Percentiles rank a stretch among this genome's conserved stretches.
Evolutionary conservation across 2,113 vertebrate species (phyloP).

Genomic region (Ameiurus melas): DNA sequence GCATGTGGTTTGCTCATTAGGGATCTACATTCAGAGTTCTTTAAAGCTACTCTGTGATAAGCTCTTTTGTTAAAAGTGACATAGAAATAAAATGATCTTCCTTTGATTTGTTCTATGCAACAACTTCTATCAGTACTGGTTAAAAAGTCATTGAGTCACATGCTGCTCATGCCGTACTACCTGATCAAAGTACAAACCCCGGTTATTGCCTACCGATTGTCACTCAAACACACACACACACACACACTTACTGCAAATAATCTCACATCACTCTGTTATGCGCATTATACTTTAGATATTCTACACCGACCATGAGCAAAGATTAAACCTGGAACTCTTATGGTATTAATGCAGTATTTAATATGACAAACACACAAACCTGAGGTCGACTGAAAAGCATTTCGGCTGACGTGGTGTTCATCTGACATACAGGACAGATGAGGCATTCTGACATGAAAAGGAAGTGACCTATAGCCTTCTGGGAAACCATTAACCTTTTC

Average conservation of each 20-base stretch:
- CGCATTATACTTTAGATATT: background rate
- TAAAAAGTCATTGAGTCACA: conserved; percentile 17
- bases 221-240: conserved; percentile 6
- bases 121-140: background rate
- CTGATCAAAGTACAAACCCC: conserved; percentile 39
- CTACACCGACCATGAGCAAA: background rate
- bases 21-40: background rate
- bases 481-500: conserved; percentile 27
- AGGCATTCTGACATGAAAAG: conserved; percentile 9
- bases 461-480: conserved; percentile 10
- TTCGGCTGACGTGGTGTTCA: background rate
- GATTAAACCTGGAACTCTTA: background rate
- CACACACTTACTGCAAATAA: background rate
- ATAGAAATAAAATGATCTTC: background rate
- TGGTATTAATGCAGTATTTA: background rate
- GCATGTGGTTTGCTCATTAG: background rate
- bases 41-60: background rate
- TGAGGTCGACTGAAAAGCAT: background rate
- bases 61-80: background rate
- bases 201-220: background rate
- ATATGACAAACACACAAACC: conserved; percentile 13
- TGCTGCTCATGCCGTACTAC: background rate
- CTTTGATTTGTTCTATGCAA: background rate
- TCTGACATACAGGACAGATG: background rate
- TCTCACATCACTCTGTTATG: background rate